A percentile compares a stretch with the other conserved stretches of the same genome.
Evolutionary conservation across 2,888 invertebrate species (phyloP).

Genomic region (Diabrotica balteata): DNA sequence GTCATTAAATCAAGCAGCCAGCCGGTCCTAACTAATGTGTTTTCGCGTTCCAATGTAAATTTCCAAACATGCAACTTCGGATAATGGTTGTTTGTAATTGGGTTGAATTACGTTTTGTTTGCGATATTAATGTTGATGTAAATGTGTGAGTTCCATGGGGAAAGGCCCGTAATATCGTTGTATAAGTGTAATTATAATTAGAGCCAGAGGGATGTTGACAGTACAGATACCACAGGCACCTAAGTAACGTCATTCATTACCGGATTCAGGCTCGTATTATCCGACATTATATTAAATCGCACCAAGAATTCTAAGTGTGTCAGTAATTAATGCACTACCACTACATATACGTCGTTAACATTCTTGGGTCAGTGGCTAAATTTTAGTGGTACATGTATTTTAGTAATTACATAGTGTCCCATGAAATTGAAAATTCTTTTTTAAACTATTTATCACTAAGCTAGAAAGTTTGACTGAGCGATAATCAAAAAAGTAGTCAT

Average conservation of each 20-base stretch:
- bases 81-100: conserved; percentile 38
- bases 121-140: conserved; percentile 39
- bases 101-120: conserved; percentile 39
- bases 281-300: conserved; percentile 55
- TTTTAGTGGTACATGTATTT: conserved; percentile 16
- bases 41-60: conserved; percentile 33
- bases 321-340: conserved; percentile 55
- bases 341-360: conserved; percentile 55
- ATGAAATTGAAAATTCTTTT: conserved; percentile 9
- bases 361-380: conserved; percentile 51
- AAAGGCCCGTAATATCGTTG: conserved; percentile 37
- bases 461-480: no score
- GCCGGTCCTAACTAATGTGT: conserved; percentile 24
- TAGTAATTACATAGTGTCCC: background rate
- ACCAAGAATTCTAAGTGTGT: conserved; percentile 56
- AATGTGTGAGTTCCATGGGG: conserved; percentile 37
- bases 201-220: conserved; percentile 44
- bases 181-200: conserved; percentile 47
- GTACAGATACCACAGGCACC: conserved; percentile 44
- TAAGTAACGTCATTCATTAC: conserved; percentile 52
- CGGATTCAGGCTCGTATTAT: conserved; percentile 51
- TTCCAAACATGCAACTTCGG: conserved; percentile 36
- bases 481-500: no score
- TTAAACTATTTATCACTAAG: background rate
- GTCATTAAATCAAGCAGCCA: conserved; percentile 23